phyloP scores from a whole-genome alignment of 2,888 invertebrate genomes.

The Parascotia fuliginaria region DNA sequence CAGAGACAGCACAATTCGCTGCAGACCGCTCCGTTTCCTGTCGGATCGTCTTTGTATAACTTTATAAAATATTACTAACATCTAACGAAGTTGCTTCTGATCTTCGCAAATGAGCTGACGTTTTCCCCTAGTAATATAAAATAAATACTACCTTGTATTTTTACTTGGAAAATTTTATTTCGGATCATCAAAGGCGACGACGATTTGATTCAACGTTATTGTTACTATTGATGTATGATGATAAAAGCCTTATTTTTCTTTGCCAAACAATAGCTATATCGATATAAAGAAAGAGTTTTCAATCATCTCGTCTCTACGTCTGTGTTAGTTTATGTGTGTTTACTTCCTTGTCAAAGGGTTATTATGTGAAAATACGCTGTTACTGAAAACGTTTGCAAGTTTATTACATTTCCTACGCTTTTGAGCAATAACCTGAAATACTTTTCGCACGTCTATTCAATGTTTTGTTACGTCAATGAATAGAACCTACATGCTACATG shows the following conservation, averaged over 20 bases:
- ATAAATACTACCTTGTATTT: neutral
- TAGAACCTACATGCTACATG: neutral
- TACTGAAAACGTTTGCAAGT: neutral
- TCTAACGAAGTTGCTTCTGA: constrained; percentile 32
- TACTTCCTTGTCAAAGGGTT: neutral
- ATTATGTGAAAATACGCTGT: neutral
- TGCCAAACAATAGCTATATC: neutral
- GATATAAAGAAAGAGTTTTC: neutral
- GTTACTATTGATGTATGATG: neutral
- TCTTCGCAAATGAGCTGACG: constrained; percentile 25
- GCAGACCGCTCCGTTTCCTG: constrained; percentile 46
- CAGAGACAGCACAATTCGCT: constrained; percentile 45
- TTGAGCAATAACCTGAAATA: neutral
- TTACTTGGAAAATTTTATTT: neutral
- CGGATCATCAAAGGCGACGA: neutral
- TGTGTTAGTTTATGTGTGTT: neutral
- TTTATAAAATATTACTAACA: constrained; percentile 37
- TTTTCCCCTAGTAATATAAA: neutral
- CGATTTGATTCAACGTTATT: neutral
- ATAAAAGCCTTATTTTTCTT: neutral
- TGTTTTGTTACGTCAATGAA: neutral
- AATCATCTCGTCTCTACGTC: neutral
- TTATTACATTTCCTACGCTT: neutral
- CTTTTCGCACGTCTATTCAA: neutral
- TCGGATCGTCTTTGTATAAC: constrained; percentile 42